Evolutionary conservation across 2,888 invertebrate genomes (phyloP).

Genomic region (Meta bourneti): DNA sequence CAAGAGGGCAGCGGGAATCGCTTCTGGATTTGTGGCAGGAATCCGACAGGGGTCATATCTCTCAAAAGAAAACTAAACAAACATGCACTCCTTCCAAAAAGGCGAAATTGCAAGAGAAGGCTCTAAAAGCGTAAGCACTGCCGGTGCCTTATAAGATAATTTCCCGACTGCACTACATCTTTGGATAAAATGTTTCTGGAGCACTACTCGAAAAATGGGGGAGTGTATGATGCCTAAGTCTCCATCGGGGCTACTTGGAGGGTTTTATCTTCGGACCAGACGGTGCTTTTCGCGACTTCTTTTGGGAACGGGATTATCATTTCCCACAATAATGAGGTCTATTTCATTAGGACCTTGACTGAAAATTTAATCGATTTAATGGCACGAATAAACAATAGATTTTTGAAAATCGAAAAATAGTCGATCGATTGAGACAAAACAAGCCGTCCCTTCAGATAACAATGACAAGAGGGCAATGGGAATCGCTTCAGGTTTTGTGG

Average conservation of each 20-base stretch:
- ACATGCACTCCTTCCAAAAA: not conserved
- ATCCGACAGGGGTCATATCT: not conserved
- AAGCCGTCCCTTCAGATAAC: too few species aligned
- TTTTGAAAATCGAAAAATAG: too few species aligned
- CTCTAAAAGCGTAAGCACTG: not conserved
- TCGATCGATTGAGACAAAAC: too few species aligned
- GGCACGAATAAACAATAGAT: too few species aligned
- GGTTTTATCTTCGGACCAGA: slow-evolving; percentile 43
- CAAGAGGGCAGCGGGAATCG: too few species aligned
- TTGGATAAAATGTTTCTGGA: slow-evolving; percentile 36
- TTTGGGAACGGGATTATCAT: slow-evolving; percentile 22
- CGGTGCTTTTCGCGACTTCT: too few species aligned
- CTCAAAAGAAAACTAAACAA: not conserved
- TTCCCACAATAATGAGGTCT: slow-evolving; percentile 28
- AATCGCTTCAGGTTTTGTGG: too few species aligned
- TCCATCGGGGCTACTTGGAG: slow-evolving; percentile 30
- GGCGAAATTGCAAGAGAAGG: not conserved
- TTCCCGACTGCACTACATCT: slow-evolving; percentile 21
- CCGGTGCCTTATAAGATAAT: not conserved
- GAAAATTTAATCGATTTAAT: slow-evolving; percentile 49
- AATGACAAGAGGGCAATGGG: too few species aligned
- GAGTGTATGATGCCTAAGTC: not conserved
- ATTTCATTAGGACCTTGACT: slow-evolving; percentile 56
- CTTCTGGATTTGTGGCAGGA: too few species aligned
- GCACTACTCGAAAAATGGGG: slow-evolving; percentile 1